Conservation (phyloP, 2,113 vertebrate genomes). For the Ptyas mucosa region DNA sequence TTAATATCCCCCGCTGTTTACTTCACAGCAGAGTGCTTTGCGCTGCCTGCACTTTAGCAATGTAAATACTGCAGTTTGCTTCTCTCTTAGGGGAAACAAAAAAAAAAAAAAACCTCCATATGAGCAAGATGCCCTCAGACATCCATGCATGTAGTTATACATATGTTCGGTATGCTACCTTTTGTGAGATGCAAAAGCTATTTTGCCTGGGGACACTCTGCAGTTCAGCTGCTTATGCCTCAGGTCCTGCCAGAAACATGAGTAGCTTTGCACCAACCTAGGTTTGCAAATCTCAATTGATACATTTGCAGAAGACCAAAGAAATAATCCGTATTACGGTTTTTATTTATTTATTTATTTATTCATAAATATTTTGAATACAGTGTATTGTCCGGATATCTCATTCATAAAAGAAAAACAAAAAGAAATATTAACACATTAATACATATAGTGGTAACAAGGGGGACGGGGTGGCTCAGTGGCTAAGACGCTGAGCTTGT, state of each 20-base stretch:
- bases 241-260: not conserved
- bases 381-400: no score
- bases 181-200: not conserved
- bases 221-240: not conserved
- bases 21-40: conserved; percentile 35
- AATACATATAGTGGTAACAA: no score
- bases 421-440: no score
- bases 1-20: conserved; percentile 38
- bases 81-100: conserved; percentile 34
- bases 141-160: not conserved
- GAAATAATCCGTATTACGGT: not conserved
- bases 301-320: not conserved
- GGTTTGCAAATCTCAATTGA: not conserved
- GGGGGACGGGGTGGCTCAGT: no score
- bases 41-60: not conserved
- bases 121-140: conserved; percentile 24
- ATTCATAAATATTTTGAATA: no score
- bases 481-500: no score
- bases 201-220: not conserved
- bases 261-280: not conserved
- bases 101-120: not conserved
- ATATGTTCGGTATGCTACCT: not conserved
- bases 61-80: conserved; percentile 35
- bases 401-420: no score
- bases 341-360: no score